Percentiles rank a stretch among this genome's conserved stretches.
Evolutionary conservation across 2,797 vertebrate species (phyloP).

Genomic region (Hirundo rustica): DNA sequence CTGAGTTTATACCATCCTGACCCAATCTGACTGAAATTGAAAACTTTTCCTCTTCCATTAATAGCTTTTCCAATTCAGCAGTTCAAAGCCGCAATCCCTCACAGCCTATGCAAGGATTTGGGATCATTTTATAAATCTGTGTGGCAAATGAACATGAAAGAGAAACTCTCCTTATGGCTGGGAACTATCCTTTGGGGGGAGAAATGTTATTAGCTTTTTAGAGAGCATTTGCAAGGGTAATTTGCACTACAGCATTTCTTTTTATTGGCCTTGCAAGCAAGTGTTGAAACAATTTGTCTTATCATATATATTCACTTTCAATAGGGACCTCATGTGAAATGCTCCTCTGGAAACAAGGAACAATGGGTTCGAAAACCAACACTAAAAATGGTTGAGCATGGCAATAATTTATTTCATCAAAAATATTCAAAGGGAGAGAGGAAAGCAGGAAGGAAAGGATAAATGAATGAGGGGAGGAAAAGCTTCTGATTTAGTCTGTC

Average conservation of each 20-base stretch:
- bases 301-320: conserved; percentile 43
- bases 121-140: conserved; percentile 65
- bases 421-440: neutral
- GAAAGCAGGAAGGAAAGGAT: neutral
- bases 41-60: conserved; percentile 50
- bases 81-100: conserved; percentile 53
- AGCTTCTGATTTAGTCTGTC: conserved; percentile 33
- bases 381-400: neutral
- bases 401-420: conserved; percentile 9
- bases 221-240: conserved; percentile 71
- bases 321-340: conserved; percentile 30
- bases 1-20: conserved; percentile 48
- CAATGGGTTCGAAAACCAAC: neutral
- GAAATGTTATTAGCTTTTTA: conserved; percentile 60
- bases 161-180: conserved; percentile 23
- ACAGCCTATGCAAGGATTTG: conserved; percentile 57
- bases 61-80: conserved; percentile 53
- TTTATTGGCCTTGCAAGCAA: conserved; percentile 43
- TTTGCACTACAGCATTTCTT: conserved; percentile 63
- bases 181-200: conserved; percentile 38
- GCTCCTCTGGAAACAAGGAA: conserved; percentile 23
- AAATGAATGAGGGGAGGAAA: conserved; percentile 31
- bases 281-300: conserved; percentile 38
- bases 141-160: conserved; percentile 56
- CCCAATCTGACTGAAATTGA: conserved; percentile 47